Percentiles rank a stretch among this genome's conserved stretches.
Conservation (phyloP, 2,888 invertebrate species). For the Melanophora roralis region DNA sequence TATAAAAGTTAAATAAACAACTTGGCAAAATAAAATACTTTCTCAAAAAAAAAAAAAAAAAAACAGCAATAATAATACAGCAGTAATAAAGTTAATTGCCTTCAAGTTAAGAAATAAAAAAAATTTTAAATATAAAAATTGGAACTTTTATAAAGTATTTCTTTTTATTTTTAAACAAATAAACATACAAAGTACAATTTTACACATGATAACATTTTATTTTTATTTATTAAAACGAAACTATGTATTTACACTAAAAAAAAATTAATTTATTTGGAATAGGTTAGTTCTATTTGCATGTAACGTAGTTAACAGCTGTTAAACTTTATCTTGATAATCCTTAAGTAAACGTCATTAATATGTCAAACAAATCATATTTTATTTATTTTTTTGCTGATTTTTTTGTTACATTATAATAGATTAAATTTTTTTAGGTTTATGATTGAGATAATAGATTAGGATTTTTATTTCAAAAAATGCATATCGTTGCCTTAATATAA, state of each 20-base stretch:
- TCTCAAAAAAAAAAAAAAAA: background rate
- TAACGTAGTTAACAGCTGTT: no score
- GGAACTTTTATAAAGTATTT: no score
- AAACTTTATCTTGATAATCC: background rate
- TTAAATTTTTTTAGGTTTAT: no score
- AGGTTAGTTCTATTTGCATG: constrained; percentile 4
- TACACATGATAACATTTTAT: no score
- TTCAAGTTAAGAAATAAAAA: constrained; percentile 11
- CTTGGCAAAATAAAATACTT: background rate
- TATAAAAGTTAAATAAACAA: constrained; percentile 20
- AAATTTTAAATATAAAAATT: background rate
- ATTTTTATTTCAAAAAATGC: no score
- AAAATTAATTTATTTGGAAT: background rate
- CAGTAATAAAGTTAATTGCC: constrained; percentile 23
- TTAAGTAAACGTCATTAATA: background rate
- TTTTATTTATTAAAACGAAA: no score
- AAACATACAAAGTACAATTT: no score
- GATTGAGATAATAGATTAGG: no score
- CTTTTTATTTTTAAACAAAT: no score
- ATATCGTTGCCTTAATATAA: no score
- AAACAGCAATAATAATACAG: background rate
- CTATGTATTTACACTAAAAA: no score
- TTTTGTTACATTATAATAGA: no score
- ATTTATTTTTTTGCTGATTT: background rate
- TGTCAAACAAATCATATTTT: background rate